These are phyloP conservation scores for Catocala fraxini DNA, from an alignment of 2,888 invertebrate genomes.

Conservation along the genomic window DNA sequence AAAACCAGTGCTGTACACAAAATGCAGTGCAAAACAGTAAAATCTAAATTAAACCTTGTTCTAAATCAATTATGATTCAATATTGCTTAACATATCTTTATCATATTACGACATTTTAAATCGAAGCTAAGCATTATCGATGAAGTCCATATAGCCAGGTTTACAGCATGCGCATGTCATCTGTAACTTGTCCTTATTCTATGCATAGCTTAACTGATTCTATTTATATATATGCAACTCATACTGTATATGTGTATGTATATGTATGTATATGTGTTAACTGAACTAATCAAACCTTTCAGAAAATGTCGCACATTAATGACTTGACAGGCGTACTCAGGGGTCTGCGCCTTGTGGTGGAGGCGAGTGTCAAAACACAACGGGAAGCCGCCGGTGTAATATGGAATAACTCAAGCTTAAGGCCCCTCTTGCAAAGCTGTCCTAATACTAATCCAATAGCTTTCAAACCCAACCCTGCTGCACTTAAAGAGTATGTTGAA, in stretches of 20 bases:
- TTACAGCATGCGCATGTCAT: too few species aligned
- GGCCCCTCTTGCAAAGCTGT: slow-evolving; percentile 72
- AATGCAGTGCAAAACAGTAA: too few species aligned
- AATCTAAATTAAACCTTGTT: too few species aligned
- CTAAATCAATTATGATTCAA: too few species aligned
- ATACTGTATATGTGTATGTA: slow-evolving; percentile 25
- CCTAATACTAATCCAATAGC: slow-evolving; percentile 73
- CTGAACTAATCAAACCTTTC: slow-evolving; percentile 70
- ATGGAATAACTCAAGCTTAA: slow-evolving; percentile 91
- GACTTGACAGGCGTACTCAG: slow-evolving; percentile 90
- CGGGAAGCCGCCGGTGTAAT: slow-evolving; percentile 87
- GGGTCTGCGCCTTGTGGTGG: slow-evolving; percentile 90
- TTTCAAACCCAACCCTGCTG: slow-evolving; percentile 63
- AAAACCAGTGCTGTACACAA: too few species aligned
- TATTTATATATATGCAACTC: neutral
- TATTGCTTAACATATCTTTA: too few species aligned
- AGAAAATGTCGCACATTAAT: slow-evolving; percentile 87
- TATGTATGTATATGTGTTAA: slow-evolving; percentile 33
- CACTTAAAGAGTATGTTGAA: slow-evolving; percentile 83
- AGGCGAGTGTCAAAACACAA: slow-evolving; percentile 90
- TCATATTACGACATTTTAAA: too few species aligned
- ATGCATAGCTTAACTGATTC: too few species aligned
- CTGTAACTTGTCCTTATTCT: too few species aligned
- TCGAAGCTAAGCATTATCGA: too few species aligned
- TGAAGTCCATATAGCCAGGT: too few species aligned